Evolutionary conservation across 2,797 vertebrate genomes (phyloP).

Genomic region (Setipinna tenuifilis): DNA sequence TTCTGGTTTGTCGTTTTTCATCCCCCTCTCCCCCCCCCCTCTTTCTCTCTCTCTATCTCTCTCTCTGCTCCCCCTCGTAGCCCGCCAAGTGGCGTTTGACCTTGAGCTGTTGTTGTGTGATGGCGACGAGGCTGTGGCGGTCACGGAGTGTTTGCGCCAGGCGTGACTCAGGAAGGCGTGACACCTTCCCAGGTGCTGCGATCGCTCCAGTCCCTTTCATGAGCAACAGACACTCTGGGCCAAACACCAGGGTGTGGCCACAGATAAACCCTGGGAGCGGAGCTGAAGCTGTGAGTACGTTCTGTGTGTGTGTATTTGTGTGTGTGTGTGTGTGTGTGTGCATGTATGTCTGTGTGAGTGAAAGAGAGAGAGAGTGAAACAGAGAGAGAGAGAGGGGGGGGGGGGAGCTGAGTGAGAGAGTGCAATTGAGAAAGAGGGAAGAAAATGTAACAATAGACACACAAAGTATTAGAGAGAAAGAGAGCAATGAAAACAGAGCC

Average conservation of each 20-base stretch:
- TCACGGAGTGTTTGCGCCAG: conserved; percentile 6
- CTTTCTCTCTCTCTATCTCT: conserved; percentile 34
- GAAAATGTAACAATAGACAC: neutral
- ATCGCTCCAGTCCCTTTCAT: neutral
- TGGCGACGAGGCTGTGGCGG: neutral
- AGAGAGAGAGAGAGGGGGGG: neutral
- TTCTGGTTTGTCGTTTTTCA: conserved; percentile 28
- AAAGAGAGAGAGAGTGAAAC: neutral
- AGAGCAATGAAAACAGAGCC: neutral
- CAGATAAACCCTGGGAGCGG: neutral
- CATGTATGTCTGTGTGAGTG: neutral
- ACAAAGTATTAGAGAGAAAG: neutral
- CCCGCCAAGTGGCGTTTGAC: neutral
- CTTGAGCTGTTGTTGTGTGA: conserved; percentile 3
- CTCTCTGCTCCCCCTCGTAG: conserved; percentile 2
- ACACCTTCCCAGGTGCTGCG: conserved; percentile 19
- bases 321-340: conserved; percentile 11
- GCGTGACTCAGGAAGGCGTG: conserved; percentile 22
- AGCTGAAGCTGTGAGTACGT: neutral
- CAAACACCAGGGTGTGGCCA: neutral
- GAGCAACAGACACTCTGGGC: neutral
- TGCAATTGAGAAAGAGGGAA: neutral
- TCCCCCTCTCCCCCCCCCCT: neutral
- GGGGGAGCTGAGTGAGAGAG: neutral
- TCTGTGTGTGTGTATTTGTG: neutral